Evolutionary conservation across 2,797 vertebrate species (phyloP), one percentile per base, ranked within the genome.

Genomic region (Rhinogobio ventralis): DNA sequence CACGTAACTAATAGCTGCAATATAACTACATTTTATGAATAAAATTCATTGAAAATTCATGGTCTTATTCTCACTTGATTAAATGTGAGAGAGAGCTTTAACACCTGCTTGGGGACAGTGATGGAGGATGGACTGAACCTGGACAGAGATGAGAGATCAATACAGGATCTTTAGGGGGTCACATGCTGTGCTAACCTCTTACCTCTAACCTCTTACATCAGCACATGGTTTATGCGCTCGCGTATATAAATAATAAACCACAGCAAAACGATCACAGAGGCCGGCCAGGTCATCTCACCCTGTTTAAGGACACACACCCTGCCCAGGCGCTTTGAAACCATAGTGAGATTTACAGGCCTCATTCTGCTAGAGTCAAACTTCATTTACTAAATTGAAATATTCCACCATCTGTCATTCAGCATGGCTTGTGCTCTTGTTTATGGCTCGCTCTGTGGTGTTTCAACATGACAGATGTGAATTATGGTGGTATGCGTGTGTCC

Each of bases 351-450:
- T 68, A 77, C 62, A 67, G 57, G 23, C 72, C 30, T 76, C 71
- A 42, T 75, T 75, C 71, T 67, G 15, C 14, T n/a, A 13, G 62
- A 45, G 64, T 84, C 82, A 33, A 84, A 64, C 42, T 57, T 72
- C 11, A 80, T 74, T 80, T 42, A 57, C 71, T 74, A 81, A 87
- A 85, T 53, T 72, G 20, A 82, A 82, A 77, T 33, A 79, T 13
- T 79, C n/a, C 60, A 83, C 14, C 72, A 76, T 83, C 72, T 67
- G 81, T 83, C 81, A 67, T 23, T 84, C n/a, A 60, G 10, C 14
- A 53, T 9, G 30, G 55, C 36, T 74, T 30, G 55, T 49, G 42
- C 53, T 69, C 53, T 78, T 78, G 75, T 77, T 77, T 67, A 74
- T 57, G 72, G 53, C 30, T 30, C 9, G 7, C 81, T 55, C 8